Percentiles rank a stretch among this genome's conserved stretches.
phyloP scores from a whole-genome alignment of 2,113 vertebrate genomes.

The Pterocles burchelli region DNA sequence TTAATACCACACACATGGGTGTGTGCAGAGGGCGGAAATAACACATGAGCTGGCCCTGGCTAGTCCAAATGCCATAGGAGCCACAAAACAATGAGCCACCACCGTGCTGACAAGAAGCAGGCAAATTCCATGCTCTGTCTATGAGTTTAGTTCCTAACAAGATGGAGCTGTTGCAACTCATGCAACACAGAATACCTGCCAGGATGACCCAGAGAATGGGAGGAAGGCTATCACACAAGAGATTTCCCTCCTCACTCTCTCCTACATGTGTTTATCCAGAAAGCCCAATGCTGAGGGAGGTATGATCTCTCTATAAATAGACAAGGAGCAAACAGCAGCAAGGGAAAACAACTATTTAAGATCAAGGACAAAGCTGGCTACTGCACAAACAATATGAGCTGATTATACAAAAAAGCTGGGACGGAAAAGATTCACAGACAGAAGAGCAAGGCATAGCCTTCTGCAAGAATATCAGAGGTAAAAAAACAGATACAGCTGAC shows the following conservation, averaged over 20 bases:
- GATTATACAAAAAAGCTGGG: background rate
- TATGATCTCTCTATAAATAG: conserved; percentile 61
- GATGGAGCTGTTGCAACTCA: background rate
- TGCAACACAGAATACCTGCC: background rate
- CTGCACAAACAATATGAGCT: background rate
- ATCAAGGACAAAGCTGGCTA: conserved; percentile 65
- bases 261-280: background rate
- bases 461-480: background rate
- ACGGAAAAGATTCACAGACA: background rate
- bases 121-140: background rate
- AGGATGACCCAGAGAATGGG: background rate
- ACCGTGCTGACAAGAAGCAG: background rate
- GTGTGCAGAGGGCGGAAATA: background rate
- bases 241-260: background rate
- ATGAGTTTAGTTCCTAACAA: background rate
- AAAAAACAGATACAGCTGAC: background rate
- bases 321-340: conserved; percentile 55
- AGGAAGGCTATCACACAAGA: background rate
- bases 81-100: background rate
- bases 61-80: background rate
- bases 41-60: background rate
- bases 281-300: conserved; percentile 34
- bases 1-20: rapidly evolving
- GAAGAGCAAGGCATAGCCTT: background rate
- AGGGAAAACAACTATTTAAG: conserved; percentile 51